Conservation (phyloP, 2,113 vertebrate species). For the Semnopithecus entellus region DNA sequence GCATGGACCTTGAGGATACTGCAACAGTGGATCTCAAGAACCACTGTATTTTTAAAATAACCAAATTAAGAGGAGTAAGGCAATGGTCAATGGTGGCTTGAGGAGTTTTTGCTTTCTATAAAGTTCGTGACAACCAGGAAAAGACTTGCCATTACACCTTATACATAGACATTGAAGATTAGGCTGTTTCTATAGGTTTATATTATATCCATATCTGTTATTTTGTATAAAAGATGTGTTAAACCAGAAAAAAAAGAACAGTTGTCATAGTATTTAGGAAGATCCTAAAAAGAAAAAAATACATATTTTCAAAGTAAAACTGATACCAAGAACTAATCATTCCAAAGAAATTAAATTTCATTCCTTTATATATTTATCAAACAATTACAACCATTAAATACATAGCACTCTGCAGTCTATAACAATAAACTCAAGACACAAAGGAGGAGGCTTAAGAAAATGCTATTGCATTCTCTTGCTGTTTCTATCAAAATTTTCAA, state of each 20-base stretch:
- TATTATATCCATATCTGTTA: constrained; percentile 86
- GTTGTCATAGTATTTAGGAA: constrained; percentile 93
- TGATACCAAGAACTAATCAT: constrained; percentile 8
- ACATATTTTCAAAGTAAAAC: constrained; percentile 35
- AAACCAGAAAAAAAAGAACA: constrained; percentile 98
- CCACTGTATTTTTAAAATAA: background rate
- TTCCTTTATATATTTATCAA: background rate
- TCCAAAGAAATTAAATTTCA: background rate
- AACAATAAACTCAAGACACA: background rate
- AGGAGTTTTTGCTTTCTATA: background rate
- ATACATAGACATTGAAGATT: background rate
- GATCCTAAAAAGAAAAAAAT: constrained; percentile 81
- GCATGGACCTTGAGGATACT: background rate
- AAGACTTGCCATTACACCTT: background rate
- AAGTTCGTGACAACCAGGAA: background rate
- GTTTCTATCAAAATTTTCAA: background rate
- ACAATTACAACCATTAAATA: background rate
- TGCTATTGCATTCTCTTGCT: background rate
- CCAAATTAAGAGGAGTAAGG: background rate
- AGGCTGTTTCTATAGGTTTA: background rate
- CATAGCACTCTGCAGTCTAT: background rate
- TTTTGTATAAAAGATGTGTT: constrained; percentile 93
- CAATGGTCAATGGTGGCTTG: background rate
- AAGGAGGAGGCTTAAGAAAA: background rate
- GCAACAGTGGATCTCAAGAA: background rate